Evolutionary conservation across 30 jellyfish, hydroid and myxozoan genomes (phyloP).

Genomic region (Hydractinia echinata): DNA sequence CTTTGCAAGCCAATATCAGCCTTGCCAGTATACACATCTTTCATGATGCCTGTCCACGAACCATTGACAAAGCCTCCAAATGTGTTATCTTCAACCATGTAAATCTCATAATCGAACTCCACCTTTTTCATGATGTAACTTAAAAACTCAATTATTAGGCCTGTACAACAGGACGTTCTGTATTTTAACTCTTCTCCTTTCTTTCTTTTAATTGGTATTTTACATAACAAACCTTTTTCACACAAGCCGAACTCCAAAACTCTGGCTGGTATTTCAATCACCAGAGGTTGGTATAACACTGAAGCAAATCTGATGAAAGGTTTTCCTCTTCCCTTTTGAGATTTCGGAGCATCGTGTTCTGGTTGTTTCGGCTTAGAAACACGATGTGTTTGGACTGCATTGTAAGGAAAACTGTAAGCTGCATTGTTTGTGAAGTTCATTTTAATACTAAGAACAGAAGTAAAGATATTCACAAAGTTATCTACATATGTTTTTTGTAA

Average conservation of each 20-base stretch:
- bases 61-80: slow-evolving; percentile 21
- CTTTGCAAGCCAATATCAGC: slow-evolving; percentile 21
- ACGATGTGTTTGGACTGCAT: no score
- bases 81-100: slow-evolving; percentile 17
- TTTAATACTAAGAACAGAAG: no score
- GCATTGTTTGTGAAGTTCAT: no score
- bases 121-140: background rate
- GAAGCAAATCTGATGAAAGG: slow-evolving; percentile 5
- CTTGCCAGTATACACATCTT: slow-evolving; percentile 25
- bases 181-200: background rate
- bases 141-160: background rate
- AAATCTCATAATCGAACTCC: background rate
- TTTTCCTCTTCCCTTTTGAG: background rate
- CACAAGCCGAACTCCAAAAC: background rate
- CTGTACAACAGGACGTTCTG: slow-evolving; percentile 17
- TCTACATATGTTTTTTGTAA: no score
- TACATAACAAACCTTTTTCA: slow-evolving; percentile 18
- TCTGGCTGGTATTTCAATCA: background rate
- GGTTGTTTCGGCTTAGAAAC: no score
- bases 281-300: slow-evolving; percentile 17
- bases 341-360: no score
- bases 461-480: no score
- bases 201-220: background rate
- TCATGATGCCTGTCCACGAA: slow-evolving; percentile 19
- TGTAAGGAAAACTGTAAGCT: no score